Conservation (phyloP, 2,888 invertebrate species). For the Leucoma salicis region DNA sequence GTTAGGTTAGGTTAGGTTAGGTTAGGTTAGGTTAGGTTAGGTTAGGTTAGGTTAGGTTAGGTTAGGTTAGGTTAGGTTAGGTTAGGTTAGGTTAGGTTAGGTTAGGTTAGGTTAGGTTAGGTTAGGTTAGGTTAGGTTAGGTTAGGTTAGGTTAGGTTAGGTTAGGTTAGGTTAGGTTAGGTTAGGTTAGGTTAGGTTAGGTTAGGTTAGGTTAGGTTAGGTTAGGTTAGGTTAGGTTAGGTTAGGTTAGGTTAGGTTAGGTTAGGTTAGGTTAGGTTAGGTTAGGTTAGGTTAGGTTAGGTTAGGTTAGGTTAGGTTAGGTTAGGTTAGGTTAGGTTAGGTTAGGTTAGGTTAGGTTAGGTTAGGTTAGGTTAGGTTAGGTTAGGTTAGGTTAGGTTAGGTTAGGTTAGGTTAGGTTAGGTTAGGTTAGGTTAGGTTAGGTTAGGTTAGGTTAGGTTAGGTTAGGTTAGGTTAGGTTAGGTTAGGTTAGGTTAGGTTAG, state of each 20-base stretch:
- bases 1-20: too few species aligned
- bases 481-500: slow-evolving; percentile 16
- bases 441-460: slow-evolving; percentile 16
- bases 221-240: slow-evolving; percentile 11
- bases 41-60: slow-evolving; percentile 14
- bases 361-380: slow-evolving; percentile 8
- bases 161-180: slow-evolving; percentile 9
- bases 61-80: too few species aligned
- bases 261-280: not conserved
- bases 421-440: slow-evolving; percentile 16
- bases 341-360: slow-evolving; percentile 8
- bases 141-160: slow-evolving; percentile 4
- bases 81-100: too few species aligned
- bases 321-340: slow-evolving; percentile 12
- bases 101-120: too few species aligned
- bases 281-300: not conserved
- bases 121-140: too few species aligned
- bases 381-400: slow-evolving; percentile 15
- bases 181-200: slow-evolving; percentile 2
- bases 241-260: slow-evolving; percentile 4
- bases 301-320: not conserved
- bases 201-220: slow-evolving; percentile 11
- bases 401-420: slow-evolving; percentile 17
- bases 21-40: too few species aligned
- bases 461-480: slow-evolving; percentile 14